Evolutionary conservation across 2,888 invertebrate genomes (phyloP).

Genomic region (Operophtera brumata): DNA sequence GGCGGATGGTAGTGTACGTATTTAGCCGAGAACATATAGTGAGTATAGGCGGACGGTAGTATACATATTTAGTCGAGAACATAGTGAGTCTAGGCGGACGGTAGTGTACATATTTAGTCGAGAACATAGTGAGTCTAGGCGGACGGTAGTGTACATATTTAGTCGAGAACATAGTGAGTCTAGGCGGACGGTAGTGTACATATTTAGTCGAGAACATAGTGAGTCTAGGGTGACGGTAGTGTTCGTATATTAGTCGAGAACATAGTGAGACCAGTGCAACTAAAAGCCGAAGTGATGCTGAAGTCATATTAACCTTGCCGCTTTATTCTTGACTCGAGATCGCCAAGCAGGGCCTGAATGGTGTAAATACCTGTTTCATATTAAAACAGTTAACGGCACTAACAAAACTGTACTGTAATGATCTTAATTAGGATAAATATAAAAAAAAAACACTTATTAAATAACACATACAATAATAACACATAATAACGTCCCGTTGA

Average conservation of each 20-base stretch:
- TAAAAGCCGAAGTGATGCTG: conserved; percentile 57
- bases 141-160: too few species aligned
- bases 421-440: conserved; percentile 3
- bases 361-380: conserved; percentile 78
- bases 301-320: conserved; percentile 65
- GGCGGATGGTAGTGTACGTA: too few species aligned
- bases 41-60: too few species aligned
- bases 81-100: too few species aligned
- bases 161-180: too few species aligned
- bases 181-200: too few species aligned
- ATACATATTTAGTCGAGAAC: too few species aligned
- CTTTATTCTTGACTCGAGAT: conserved; percentile 77
- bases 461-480: not conserved
- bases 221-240: conserved; percentile 46
- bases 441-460: conserved; percentile 2
- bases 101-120: too few species aligned
- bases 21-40: too few species aligned
- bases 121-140: too few species aligned
- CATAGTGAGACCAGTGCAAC: conserved; percentile 55
- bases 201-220: conserved; percentile 47
- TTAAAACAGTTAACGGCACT: conserved; percentile 74
- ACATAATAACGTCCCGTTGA: not conserved
- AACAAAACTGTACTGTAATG: conserved; percentile 42
- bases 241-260: conserved; percentile 37
- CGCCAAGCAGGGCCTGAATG: conserved; percentile 77